Percentiles rank a stretch among this genome's conserved stretches.
phyloP scores from a whole-genome alignment of 2,888 invertebrate genomes.

The Parnassius glacialis region DNA sequence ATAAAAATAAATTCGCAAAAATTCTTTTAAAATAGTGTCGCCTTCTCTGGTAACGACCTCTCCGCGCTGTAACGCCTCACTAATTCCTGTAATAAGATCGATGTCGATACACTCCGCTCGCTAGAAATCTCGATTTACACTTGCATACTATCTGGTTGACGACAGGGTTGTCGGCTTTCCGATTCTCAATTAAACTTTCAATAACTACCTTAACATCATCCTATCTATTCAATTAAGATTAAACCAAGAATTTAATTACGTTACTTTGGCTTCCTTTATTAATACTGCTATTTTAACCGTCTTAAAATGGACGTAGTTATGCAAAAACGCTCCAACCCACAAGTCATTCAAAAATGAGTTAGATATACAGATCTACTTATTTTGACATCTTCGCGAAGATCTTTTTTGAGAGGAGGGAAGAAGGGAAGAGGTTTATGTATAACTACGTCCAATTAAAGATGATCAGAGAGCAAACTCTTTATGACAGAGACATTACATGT shows the following conservation, averaged over 20 bases:
- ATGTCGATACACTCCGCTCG: constrained; percentile 37
- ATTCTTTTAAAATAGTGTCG: constrained; percentile 12
- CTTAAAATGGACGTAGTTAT: too few relatives aligned
- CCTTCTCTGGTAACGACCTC: constrained; percentile 34
- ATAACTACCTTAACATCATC: constrained; percentile 11
- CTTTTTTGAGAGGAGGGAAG: too few relatives aligned
- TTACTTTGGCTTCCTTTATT: constrained; percentile 4
- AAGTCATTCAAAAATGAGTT: too few relatives aligned
- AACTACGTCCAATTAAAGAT: too few relatives aligned
- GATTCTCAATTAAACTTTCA: constrained; percentile 23
- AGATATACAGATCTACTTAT: too few relatives aligned
- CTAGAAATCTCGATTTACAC: constrained; percentile 37
- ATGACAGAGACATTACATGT: too few relatives aligned
- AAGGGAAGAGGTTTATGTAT: too few relatives aligned
- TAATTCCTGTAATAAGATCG: constrained; percentile 37
- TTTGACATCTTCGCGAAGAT: too few relatives aligned
- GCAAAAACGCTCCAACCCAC: too few relatives aligned
- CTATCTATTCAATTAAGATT: constrained; percentile 16
- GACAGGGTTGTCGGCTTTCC: constrained; percentile 17
- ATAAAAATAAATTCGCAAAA: too few relatives aligned
- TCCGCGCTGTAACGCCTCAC: constrained; percentile 34
- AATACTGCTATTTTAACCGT: constrained; percentile 4
- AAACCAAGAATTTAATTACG: constrained; percentile 5
- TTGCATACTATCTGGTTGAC: constrained; percentile 17
- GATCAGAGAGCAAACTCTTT: background rate